Conservation (phyloP, 2,797 vertebrate species). For the Periophthalmus magnuspinnatus region DNA sequence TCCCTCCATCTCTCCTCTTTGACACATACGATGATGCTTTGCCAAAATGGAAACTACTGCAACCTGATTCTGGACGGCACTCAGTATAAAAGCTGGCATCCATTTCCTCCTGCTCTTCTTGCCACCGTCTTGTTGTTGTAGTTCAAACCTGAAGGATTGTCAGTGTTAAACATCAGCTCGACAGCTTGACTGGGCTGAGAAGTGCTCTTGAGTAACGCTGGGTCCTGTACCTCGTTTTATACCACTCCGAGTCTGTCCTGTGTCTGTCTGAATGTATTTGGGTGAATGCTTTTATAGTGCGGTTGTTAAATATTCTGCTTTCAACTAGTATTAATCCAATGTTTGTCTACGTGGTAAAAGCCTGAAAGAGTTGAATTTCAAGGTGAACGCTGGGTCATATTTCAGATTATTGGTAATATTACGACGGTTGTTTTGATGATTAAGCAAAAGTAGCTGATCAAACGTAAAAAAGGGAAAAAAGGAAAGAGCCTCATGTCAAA, state of each 20-base stretch:
- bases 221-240: background rate
- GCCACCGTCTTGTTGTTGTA: constrained; percentile 15
- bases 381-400: too few relatives aligned
- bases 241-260: background rate
- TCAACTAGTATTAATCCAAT: too few relatives aligned
- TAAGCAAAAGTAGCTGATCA: too few relatives aligned
- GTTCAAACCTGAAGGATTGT: constrained; percentile 14
- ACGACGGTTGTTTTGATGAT: too few relatives aligned
- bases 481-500: too few relatives aligned
- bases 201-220: constrained; percentile 1
- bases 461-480: too few relatives aligned
- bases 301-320: too few relatives aligned
- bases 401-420: too few relatives aligned
- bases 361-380: too few relatives aligned
- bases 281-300: background rate
- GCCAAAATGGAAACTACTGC: constrained; percentile 26
- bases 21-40: constrained; percentile 5
- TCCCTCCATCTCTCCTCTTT: constrained; percentile 9
- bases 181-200: constrained; percentile 18
- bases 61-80: constrained; percentile 46
- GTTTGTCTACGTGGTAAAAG: too few relatives aligned
- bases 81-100: constrained; percentile 27
- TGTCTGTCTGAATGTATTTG: background rate
- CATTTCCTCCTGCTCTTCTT: constrained; percentile 12
- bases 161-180: constrained; percentile 26